A percentile compares a stretch with the other conserved stretches of the same genome.
Conservation (phyloP, 1,140 invertebrate species). For the Drosophila bipectinata region DNA sequence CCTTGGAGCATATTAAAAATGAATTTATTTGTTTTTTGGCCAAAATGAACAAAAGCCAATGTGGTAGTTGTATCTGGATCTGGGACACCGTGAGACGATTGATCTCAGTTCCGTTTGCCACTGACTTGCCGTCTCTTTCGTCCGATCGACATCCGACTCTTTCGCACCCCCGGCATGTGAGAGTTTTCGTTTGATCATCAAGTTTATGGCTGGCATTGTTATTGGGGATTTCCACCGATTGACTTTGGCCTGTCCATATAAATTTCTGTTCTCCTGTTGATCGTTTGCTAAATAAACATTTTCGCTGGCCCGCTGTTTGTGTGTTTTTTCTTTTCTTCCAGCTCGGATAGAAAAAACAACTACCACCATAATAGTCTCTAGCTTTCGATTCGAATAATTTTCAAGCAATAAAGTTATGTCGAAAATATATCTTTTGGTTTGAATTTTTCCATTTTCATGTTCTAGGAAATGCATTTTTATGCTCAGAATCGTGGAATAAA, state of each 20-base stretch:
- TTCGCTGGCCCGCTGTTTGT: slow-evolving; percentile 44
- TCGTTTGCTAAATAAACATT: slow-evolving; percentile 81
- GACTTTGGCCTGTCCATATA: slow-evolving; percentile 78
- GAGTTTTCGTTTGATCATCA: slow-evolving; percentile 81
- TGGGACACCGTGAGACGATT: slow-evolving; percentile 56
- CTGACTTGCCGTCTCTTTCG: slow-evolving; percentile 5
- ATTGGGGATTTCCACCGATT: slow-evolving; percentile 71
- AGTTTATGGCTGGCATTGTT: slow-evolving; percentile 74
- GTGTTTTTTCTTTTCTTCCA: slow-evolving; percentile 1
- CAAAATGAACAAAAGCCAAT: slow-evolving; percentile 32
- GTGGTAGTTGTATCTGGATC: slow-evolving; percentile 15
- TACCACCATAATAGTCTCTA: slow-evolving; percentile 38
- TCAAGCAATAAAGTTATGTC: slow-evolving; percentile 41
- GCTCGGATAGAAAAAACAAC: slow-evolving; percentile 21
- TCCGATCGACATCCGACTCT: neutral
- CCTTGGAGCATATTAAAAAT: slow-evolving; percentile 71
- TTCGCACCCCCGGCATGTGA: slow-evolving; percentile 50
- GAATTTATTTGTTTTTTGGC: slow-evolving; percentile 74
- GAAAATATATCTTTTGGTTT: slow-evolving; percentile 28
- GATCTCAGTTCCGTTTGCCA: slow-evolving; percentile 74
- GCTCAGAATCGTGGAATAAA: neutral
- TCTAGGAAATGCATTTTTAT: slow-evolving; percentile 37
- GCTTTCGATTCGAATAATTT: slow-evolving; percentile 50
- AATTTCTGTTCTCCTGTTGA: slow-evolving; percentile 75
- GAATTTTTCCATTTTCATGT: slow-evolving; percentile 15